A percentile compares a stretch with the other conserved stretches of the same genome.
Evolutionary conservation across 2,113 vertebrate genomes (phyloP).

Genomic region (Rhea americana): DNA sequence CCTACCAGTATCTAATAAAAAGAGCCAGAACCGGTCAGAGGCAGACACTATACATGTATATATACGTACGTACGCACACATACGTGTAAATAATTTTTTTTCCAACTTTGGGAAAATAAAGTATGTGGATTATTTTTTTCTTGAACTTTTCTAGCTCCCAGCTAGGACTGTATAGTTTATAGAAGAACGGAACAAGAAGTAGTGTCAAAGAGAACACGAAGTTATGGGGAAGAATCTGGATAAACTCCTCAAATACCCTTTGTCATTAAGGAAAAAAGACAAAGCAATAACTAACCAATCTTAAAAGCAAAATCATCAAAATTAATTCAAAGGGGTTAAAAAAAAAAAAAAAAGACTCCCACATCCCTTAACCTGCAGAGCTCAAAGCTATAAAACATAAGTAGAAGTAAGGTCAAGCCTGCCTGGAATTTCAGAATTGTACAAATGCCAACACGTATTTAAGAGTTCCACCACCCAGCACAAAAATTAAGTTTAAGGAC

Average conservation of each 20-base stretch:
- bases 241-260: neutral
- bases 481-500: neutral
- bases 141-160: neutral
- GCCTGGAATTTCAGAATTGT: neutral
- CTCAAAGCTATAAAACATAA: neutral
- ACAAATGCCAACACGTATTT: neutral
- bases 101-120: constrained; percentile 21
- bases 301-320: constrained; percentile 5
- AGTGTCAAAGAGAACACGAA: neutral
- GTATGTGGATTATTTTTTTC: neutral
- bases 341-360: neutral
- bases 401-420: neutral
- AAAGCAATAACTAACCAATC: neutral
- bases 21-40: neutral
- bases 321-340: neutral
- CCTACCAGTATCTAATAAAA: neutral
- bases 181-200: neutral
- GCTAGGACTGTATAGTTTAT: neutral
- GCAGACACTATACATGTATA: neutral
- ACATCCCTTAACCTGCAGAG: neutral
- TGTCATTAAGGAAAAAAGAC: neutral
- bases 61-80: too few relatives aligned
- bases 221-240: neutral
- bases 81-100: neutral
- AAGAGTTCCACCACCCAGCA: neutral